Base-by-base conservation (phyloP, 2,888 invertebrate species). In the Hydroisotoma schaefferi region DNA sequence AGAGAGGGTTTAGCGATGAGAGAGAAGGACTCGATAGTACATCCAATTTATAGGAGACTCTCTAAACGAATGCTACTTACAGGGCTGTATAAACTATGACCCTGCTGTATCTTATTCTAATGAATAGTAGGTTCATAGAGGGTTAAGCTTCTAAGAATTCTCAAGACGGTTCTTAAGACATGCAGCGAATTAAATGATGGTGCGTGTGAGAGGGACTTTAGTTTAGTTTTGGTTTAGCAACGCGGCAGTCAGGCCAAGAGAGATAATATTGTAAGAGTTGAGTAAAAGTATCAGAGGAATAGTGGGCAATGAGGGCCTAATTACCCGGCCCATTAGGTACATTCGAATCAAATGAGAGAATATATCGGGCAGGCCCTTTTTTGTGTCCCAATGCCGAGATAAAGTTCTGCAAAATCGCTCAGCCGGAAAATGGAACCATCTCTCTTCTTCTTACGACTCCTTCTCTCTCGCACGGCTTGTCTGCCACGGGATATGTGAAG, bases 331-430 rank as follows among this genome's bases (percentile, higher is more conserved):
- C 70, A 72, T 72, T 72, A 72, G 69, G 60, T 67, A 64, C 67
- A 69, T 69, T 69, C 67, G 71, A 68, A 67, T 71, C 68, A 69
- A 71, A 71, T 68, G 71, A 67, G 71, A 69, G 67, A 69, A 69
- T 68, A 65, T 67, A 67, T 68, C 63, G 66, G 66, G 64, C 63
- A 65, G 68, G 67, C 63, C 67, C 67, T 68, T 70, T 65, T 67
- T 66, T 60, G 29, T 55, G 60, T 67, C 62, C 63, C 68, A 57
- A 64, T 62, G 61, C 67, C 63, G 67, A 70, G 72, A 72, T 72
- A 72, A 72, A 72, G 70, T 72, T 69, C 63, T 72, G 71, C 60
- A 59, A 69, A 70, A 59, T 72, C 62, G 70, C 68, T 72, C 65
- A 70, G 66, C 65, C 69, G 63, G 70, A 70, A 72, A 72, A 72